Conservation (phyloP, 2,888 invertebrate genomes). For the Rotaria sp. region DNA sequence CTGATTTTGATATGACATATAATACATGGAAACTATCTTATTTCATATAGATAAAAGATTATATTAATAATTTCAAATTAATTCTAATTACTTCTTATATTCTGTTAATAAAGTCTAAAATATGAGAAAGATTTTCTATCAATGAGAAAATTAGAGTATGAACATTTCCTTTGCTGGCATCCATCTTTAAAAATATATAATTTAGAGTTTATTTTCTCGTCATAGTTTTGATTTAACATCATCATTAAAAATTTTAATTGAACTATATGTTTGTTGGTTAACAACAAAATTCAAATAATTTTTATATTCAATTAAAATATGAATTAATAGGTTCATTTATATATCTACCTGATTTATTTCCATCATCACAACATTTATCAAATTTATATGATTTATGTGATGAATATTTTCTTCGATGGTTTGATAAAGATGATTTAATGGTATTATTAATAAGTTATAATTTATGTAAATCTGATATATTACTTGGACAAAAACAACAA, state of each 20-base stretch:
- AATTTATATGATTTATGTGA: constrained; percentile 12
- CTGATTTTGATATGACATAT: no score
- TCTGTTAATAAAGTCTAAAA: no score
- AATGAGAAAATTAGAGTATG: no score
- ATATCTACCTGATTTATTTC: neutral
- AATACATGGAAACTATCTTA: no score
- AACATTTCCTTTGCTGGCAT: no score
- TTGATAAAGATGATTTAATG: constrained; percentile 6
- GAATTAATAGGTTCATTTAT: constrained; percentile 12
- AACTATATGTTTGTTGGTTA: constrained; percentile 75
- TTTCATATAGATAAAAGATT: no score
- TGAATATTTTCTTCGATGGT: neutral
- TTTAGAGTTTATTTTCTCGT: constrained; percentile 47
- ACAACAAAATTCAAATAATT: constrained; percentile 52
- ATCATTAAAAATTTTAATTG: constrained; percentile 81
- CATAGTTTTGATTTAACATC: constrained; percentile 75
- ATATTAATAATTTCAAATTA: no score
- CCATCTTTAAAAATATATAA: no score
- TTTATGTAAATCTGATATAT: neutral
- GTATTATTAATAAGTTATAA: neutral
- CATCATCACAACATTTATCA: constrained; percentile 4
- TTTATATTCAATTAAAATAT: neutral
- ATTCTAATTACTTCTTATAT: no score
- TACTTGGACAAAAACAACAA: neutral
- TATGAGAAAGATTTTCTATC: no score